Percentiles rank a stretch among this genome's conserved stretches.
These are phyloP conservation scores for Proteles cristata DNA, from an alignment of 2,113 vertebrate genomes.

Conservation along the genomic window DNA sequence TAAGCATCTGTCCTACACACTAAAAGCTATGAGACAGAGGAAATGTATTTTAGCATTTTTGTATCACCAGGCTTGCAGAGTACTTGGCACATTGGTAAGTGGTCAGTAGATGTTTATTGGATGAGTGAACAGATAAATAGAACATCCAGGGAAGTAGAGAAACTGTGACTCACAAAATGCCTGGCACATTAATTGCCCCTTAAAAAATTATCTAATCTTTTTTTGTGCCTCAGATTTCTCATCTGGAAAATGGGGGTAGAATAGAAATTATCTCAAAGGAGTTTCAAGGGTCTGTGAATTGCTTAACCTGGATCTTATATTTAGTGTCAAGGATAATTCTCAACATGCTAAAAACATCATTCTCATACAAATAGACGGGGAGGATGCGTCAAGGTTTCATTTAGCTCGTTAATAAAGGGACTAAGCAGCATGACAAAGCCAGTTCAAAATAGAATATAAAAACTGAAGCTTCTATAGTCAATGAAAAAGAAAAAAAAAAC, in stretches of 20 bases:
- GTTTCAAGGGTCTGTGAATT: background rate
- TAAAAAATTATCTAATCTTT: conserved; percentile 15
- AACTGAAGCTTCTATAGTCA: background rate
- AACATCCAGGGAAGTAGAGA: background rate
- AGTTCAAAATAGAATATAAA: conserved; percentile 46
- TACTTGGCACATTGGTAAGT: background rate
- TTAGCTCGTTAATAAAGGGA: background rate
- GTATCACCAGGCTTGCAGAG: background rate
- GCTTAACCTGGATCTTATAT: background rate
- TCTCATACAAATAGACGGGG: background rate
- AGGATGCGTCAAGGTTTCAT: background rate
- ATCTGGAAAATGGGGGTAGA: background rate
- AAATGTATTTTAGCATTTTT: conserved; percentile 3
- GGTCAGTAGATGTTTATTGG: conserved; percentile 8
- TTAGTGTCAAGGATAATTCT: background rate
- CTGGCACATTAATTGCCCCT: background rate
- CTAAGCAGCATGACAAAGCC: conserved; percentile 15
- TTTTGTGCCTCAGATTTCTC: background rate
- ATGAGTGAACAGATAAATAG: conserved; percentile 17
- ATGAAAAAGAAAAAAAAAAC: conserved; percentile 41
- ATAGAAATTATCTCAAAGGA: background rate
- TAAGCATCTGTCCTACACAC: background rate
- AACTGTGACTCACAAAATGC: background rate
- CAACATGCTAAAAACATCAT: background rate
- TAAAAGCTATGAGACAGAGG: background rate